phyloP scores from a whole-genome alignment of 2,888 invertebrate genomes.

The Seira musarum region DNA sequence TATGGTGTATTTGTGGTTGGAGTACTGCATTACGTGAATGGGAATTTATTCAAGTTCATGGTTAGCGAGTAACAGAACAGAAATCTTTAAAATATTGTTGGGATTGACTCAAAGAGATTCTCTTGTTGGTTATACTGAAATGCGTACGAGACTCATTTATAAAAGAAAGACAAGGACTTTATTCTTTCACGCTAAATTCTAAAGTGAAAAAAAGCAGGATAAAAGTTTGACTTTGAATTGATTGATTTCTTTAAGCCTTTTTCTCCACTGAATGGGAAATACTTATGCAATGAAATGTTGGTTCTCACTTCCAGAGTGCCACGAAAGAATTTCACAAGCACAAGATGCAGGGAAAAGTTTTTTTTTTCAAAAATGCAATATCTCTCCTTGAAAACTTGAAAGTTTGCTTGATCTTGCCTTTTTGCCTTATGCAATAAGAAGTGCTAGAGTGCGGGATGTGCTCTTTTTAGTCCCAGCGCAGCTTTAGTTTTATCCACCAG shows the following conservation, averaged over 20 bases:
- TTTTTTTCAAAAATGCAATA: background rate
- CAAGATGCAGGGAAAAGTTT: conserved; percentile 9
- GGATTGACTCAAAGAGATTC: conserved; percentile 28
- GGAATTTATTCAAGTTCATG: conserved; percentile 43
- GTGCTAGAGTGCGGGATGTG: too few relatives aligned
- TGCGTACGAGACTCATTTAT: conserved; percentile 1
- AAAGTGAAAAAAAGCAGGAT: conserved; percentile 21
- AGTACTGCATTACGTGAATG: background rate
- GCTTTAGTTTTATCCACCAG: background rate
- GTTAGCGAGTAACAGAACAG: conserved; percentile 18
- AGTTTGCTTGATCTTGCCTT: too few relatives aligned
- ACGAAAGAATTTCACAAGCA: conserved; percentile 31
- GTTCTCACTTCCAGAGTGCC: conserved; percentile 33
- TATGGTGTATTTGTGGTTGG: too few relatives aligned
- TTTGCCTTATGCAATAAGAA: too few relatives aligned
- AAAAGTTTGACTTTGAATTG: conserved; percentile 46
- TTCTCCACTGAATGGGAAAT: conserved; percentile 31
- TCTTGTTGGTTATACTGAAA: background rate
- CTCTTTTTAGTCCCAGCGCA: too few relatives aligned
- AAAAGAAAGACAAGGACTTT: conserved; percentile 29
- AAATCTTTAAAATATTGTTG: conserved; percentile 34
- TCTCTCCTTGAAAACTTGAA: background rate
- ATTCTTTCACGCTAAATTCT: background rate
- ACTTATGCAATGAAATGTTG: conserved; percentile 26
- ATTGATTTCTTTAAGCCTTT: conserved; percentile 38